phyloP scores from a whole-genome alignment of 2,113 vertebrate species.

The Leptosomus discolor region DNA sequence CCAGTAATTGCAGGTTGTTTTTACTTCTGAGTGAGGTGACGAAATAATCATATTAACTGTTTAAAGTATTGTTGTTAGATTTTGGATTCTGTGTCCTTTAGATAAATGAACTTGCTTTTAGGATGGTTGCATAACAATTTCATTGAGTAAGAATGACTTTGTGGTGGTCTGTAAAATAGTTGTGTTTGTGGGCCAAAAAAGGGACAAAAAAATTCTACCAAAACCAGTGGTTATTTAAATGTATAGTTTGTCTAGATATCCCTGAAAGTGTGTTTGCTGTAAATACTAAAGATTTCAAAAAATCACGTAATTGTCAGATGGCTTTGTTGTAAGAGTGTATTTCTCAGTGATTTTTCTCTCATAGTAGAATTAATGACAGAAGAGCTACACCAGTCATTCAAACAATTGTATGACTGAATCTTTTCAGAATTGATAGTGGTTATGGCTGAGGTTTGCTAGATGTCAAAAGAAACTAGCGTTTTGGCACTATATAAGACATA shows the following conservation, averaged over 20 bases:
- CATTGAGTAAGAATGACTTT: not conserved
- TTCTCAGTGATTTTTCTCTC: not conserved
- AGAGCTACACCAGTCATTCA: not conserved
- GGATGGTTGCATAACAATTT: not conserved
- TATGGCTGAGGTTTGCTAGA: not conserved
- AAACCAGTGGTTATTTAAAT: not conserved
- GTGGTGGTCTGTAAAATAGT: not conserved
- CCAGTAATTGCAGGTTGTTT: not conserved
- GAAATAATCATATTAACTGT: not conserved
- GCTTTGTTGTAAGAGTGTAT: not conserved
- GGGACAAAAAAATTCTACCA: not conserved
- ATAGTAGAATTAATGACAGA: not conserved
- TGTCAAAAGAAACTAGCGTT: not conserved
- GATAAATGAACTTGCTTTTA: not conserved
- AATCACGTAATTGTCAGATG: not conserved
- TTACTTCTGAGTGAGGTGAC: not conserved
- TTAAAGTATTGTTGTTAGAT: not conserved
- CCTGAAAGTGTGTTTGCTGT: not conserved
- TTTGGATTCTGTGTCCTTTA: not conserved
- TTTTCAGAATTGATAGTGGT: not conserved
- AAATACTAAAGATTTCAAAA: not conserved
- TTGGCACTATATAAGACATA: not conserved
- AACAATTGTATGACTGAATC: not conserved
- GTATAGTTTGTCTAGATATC: not conserved
- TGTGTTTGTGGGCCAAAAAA: rapidly evolving